Conservation (phyloP, 2,113 vertebrate genomes). For the Marcusenius ussheri region DNA sequence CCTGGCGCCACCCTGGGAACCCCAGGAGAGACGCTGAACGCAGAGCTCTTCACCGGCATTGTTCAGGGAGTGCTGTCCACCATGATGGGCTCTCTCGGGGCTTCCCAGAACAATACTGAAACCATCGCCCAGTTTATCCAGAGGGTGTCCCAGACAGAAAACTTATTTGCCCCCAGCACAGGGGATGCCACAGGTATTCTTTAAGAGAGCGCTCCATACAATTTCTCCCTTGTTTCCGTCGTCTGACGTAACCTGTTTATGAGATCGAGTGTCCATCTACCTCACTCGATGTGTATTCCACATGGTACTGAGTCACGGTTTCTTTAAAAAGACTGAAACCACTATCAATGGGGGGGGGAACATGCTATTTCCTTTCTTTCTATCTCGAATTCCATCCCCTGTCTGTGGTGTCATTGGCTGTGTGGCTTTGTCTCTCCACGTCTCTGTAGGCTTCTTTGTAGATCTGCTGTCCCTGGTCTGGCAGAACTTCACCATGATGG, state of each 20-base stretch:
- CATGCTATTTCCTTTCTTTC: background rate
- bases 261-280: background rate
- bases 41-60: constrained; percentile 80
- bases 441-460: constrained; percentile 74
- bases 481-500: constrained; percentile 85
- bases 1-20: constrained; percentile 27
- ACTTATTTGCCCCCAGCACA: constrained; percentile 74
- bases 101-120: constrained; percentile 74
- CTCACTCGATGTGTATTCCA: background rate
- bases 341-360: background rate
- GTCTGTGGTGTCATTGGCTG: background rate
- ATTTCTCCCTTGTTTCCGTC: background rate
- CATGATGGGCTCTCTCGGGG: constrained; percentile 79
- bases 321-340: background rate
- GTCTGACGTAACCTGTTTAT: background rate
- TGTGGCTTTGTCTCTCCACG: background rate
- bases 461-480: constrained; percentile 82
- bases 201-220: background rate
- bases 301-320: background rate
- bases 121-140: constrained; percentile 89
- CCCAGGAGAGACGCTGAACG: constrained; percentile 62
- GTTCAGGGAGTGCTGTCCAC: constrained; percentile 80
- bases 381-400: background rate
- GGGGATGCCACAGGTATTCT: constrained; percentile 69
- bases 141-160: constrained; percentile 77